Conservation (phyloP, 2,797 vertebrate species). For the Hydrocynus forskahlii region DNA sequence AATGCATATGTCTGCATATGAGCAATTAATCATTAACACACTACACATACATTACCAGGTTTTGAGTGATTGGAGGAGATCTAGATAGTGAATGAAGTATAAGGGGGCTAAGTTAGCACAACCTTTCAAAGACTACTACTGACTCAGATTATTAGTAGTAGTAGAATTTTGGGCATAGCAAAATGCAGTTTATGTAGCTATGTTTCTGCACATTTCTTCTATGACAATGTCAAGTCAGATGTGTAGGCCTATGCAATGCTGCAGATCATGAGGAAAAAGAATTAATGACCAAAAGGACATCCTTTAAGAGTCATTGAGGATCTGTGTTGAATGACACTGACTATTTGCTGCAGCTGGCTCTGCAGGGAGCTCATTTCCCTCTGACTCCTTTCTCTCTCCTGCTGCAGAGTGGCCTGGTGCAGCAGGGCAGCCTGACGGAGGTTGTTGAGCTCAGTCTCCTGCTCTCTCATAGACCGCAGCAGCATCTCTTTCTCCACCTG, state of each 20-base stretch:
- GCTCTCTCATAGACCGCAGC: constrained; percentile 61
- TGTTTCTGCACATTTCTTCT: neutral
- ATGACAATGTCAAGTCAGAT: neutral
- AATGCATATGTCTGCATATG: too few relatives aligned
- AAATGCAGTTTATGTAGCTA: neutral
- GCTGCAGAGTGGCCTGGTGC: constrained; percentile 72
- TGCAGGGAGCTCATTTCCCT: constrained; percentile 67
- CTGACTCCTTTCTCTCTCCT: constrained; percentile 71
- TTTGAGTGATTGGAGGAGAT: too few relatives aligned
- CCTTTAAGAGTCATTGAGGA: neutral
- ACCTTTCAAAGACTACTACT: too few relatives aligned
- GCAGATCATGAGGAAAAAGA: neutral
- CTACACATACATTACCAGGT: too few relatives aligned
- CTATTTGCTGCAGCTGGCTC: constrained; percentile 77
- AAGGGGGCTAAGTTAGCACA: too few relatives aligned
- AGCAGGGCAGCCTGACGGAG: constrained; percentile 76
- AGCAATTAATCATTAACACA: too few relatives aligned
- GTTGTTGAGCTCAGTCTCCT: constrained; percentile 71
- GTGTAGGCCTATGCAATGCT: neutral
- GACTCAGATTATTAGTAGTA: too few relatives aligned
- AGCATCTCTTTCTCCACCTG: constrained; percentile 79
- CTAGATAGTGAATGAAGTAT: too few relatives aligned
- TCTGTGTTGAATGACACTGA: constrained; percentile 48
- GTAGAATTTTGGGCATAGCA: too few relatives aligned
- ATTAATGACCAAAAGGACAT: neutral